Percentiles rank a stretch among this genome's conserved stretches.
These are phyloP conservation scores for Cetonia aurata DNA, from an alignment of 2,888 invertebrate genomes.

Conservation along the genomic window DNA sequence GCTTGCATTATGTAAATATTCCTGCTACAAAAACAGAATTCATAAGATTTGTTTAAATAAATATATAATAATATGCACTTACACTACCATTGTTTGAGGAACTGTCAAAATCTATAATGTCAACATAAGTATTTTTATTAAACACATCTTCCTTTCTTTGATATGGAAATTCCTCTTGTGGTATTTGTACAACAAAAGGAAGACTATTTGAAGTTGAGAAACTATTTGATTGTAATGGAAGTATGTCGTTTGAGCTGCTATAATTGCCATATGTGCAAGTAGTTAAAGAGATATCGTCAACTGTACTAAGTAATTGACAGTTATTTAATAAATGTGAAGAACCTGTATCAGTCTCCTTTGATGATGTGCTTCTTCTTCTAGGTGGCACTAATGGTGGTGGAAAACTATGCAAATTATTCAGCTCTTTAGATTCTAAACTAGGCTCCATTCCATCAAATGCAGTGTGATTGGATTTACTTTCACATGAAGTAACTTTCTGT, in stretches of 20 bases:
- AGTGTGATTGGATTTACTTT: slow-evolving; percentile 32
- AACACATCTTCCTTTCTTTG: slow-evolving; percentile 22
- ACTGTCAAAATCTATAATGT: slow-evolving; percentile 35
- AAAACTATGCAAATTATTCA: slow-evolving; percentile 13
- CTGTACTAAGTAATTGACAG: slow-evolving; percentile 18
- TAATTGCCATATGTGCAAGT: slow-evolving; percentile 27
- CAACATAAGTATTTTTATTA: slow-evolving; percentile 33
- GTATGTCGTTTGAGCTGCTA: slow-evolving; percentile 19
- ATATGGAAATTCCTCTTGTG: slow-evolving; percentile 13
- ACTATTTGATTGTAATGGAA: slow-evolving; percentile 3
- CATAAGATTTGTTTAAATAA: neutral
- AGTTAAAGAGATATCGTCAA: slow-evolving; percentile 29
- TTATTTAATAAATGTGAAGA: slow-evolving; percentile 28
- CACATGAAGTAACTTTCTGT: slow-evolving; percentile 40
- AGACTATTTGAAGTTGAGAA: slow-evolving; percentile 17
- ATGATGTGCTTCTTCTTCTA: slow-evolving; percentile 35
- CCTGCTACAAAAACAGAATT: slow-evolving; percentile 15
- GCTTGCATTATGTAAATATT: slow-evolving; percentile 42
- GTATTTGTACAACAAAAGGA: slow-evolving; percentile 11
- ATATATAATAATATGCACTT: slow-evolving; percentile 9
- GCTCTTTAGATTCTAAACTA: slow-evolving; percentile 27
- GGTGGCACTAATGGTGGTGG: slow-evolving; percentile 48
- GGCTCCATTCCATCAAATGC: slow-evolving; percentile 29
- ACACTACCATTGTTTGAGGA: slow-evolving; percentile 30
- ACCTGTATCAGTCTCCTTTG: slow-evolving; percentile 1